Evolutionary conservation across 2,797 vertebrate genomes (phyloP).

Genomic region (Amazona finschi): DNA sequence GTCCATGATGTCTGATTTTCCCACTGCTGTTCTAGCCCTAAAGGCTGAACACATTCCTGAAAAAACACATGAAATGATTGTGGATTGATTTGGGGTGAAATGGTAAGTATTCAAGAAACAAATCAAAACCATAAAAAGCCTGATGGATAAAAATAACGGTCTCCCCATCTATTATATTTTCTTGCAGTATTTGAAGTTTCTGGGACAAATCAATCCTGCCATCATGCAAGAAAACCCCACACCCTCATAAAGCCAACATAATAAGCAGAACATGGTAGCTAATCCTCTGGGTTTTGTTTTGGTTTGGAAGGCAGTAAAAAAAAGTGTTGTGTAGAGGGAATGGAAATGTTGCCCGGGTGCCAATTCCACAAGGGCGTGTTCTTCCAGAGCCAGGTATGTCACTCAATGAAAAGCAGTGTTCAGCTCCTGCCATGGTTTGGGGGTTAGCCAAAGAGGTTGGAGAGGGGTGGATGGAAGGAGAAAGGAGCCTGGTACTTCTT

Average conservation of each 20-base stretch:
- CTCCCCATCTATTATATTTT: not conserved
- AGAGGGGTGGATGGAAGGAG: constrained; percentile 23
- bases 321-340: constrained; percentile 22
- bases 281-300: constrained; percentile 44
- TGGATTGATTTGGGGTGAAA: not conserved
- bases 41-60: not conserved
- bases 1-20: not conserved
- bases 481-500: constrained; percentile 38
- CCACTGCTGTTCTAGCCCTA: not conserved
- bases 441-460: constrained; percentile 46
- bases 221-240: constrained; percentile 15
- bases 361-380: constrained; percentile 58
- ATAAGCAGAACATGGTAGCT: constrained; percentile 32
- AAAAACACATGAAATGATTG: not conserved
- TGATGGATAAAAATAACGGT: not conserved
- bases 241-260: constrained; percentile 42
- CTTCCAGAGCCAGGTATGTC: constrained; percentile 59
- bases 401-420: constrained; percentile 60
- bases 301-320: constrained; percentile 46
- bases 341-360: constrained; percentile 33
- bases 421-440: constrained; percentile 47
- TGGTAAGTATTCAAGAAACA: not conserved
- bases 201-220: constrained; percentile 13
- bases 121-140: not conserved
- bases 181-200: not conserved